Evolutionary conservation across 2,888 invertebrate genomes (phyloP).

Genomic region (Cabera pusaria): DNA sequence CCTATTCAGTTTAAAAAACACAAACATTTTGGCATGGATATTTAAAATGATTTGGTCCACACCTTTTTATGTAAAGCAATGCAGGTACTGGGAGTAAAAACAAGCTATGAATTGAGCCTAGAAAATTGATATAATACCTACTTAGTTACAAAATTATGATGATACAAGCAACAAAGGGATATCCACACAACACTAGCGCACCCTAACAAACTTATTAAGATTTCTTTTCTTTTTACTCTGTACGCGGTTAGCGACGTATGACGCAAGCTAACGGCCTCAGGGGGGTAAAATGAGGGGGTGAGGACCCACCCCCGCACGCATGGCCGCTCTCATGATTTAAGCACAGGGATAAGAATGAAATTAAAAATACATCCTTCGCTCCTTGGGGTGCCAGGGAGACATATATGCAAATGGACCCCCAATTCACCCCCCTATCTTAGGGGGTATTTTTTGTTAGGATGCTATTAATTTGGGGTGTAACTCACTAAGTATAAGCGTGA

Average conservation of each 20-base stretch:
- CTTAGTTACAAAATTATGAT: too few species aligned
- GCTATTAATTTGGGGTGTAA: slow-evolving; percentile 83
- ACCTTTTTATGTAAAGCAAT: too few species aligned
- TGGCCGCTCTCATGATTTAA: slow-evolving; percentile 84
- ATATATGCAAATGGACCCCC: slow-evolving; percentile 82
- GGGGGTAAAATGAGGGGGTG: slow-evolving; percentile 41
- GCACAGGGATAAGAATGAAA: slow-evolving; percentile 83
- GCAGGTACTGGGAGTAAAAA: too few species aligned
- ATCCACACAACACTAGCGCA: slow-evolving; percentile 59
- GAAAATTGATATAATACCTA: too few species aligned
- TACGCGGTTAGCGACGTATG: slow-evolving; percentile 84
- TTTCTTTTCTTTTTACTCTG: slow-evolving; percentile 82
- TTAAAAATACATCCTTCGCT: slow-evolving; percentile 83
- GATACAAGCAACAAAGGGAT: slow-evolving; percentile 29
- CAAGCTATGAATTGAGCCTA: too few species aligned
- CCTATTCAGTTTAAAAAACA: too few species aligned
- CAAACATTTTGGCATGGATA: too few species aligned
- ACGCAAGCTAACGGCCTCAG: slow-evolving; percentile 75
- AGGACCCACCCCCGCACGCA: slow-evolving; percentile 73
- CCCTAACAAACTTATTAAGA: slow-evolving; percentile 84
- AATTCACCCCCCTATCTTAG: slow-evolving; percentile 64
- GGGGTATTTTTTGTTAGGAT: slow-evolving; percentile 81
- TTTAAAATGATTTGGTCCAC: too few species aligned
- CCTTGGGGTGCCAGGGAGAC: slow-evolving; percentile 81
- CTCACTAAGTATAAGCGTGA: slow-evolving; percentile 64